Percentiles rank a stretch among this genome's conserved stretches.
These are phyloP conservation scores for Chiloscyllium punctatum DNA, from an alignment of 2,797 vertebrate species.

Conservation along the genomic window DNA sequence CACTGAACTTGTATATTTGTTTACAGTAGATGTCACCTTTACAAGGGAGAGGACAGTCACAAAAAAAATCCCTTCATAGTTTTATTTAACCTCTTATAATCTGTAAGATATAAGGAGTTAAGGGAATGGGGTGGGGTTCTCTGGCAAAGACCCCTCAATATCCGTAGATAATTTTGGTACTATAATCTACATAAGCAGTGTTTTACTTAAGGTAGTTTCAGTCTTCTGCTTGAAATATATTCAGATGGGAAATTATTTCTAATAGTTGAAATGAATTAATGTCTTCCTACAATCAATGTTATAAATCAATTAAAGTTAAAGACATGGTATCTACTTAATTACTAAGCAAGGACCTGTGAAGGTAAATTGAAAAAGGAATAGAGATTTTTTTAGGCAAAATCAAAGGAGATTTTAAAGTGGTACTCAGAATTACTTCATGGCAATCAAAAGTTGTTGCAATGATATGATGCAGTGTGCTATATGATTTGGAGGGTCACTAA, in stretches of 20 bases:
- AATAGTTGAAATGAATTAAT: neutral
- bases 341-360: neutral
- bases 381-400: neutral
- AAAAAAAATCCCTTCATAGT: neutral
- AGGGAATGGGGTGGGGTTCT: neutral
- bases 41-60: neutral
- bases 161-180: neutral
- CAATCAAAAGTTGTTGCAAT: neutral
- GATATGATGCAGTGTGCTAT: neutral
- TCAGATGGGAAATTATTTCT: neutral
- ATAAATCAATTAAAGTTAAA: slow-evolving; percentile 1
- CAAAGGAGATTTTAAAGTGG: slow-evolving; percentile 18
- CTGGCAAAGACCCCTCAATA: neutral
- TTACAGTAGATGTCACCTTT: neutral
- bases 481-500: neutral
- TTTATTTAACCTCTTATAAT: neutral
- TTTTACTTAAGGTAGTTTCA: neutral
- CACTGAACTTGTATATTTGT: neutral
- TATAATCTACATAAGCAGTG: neutral
- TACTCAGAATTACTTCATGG: neutral
- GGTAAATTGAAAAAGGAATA: neutral
- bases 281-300: neutral
- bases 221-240: neutral
- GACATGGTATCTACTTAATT: neutral
- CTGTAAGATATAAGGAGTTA: neutral